These are phyloP conservation scores for Drosophila ficusphila DNA, from an alignment of 1,140 invertebrate species.

Conservation along the genomic window DNA sequence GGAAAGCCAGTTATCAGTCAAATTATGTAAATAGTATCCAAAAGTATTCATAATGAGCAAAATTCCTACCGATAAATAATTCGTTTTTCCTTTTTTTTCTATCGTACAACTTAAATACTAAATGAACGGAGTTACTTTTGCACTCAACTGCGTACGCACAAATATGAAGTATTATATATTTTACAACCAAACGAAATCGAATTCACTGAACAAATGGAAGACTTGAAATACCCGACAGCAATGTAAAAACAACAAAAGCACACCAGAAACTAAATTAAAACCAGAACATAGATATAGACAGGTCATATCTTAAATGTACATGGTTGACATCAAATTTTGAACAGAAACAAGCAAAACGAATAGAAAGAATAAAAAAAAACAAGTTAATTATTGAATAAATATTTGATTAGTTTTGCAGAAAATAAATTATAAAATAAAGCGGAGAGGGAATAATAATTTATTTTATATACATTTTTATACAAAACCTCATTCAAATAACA, in stretches of 20 bases:
- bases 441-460: conserved; percentile 53
- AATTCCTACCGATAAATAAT: conserved; percentile 75
- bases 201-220: conserved; percentile 70
- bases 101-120: conserved; percentile 41
- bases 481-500: conserved; percentile 57
- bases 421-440: conserved; percentile 3
- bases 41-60: conserved; percentile 70
- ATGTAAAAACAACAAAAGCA: conserved; percentile 56
- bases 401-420: conserved; percentile 54
- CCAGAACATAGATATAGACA: conserved; percentile 8
- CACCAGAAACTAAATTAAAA: conserved; percentile 17
- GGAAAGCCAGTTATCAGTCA: conserved; percentile 17
- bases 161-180: conserved; percentile 71
- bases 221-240: conserved; percentile 67
- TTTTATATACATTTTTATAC: conserved; percentile 79
- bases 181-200: conserved; percentile 48
- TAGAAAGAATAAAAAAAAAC: neutral
- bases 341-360: conserved; percentile 45
- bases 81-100: conserved; percentile 47
- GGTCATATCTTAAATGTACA: conserved; percentile 52
- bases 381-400: conserved; percentile 20
- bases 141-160: conserved; percentile 66
- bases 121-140: conserved; percentile 40
- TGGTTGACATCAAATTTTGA: conserved; percentile 52
- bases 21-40: conserved; percentile 69